A percentile compares a stretch with the other conserved stretches of the same genome.
Evolutionary conservation across 2,797 vertebrate species (phyloP).

Genomic region (Mormyrus hasselquistii): DNA sequence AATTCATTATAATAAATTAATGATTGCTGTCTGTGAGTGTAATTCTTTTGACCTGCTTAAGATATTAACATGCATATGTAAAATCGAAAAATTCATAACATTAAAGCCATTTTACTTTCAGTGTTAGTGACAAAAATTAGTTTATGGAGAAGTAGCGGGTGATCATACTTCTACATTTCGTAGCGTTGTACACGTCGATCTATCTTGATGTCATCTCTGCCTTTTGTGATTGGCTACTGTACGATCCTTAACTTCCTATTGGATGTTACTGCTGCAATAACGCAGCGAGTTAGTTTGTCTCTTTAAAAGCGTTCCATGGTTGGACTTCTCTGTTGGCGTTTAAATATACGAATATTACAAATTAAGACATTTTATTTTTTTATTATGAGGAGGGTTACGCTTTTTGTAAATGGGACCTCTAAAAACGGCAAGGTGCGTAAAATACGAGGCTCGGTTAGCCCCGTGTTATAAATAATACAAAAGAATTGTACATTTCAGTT

Average conservation of each 20-base stretch:
- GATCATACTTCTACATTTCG: neutral
- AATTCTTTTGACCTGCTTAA: neutral
- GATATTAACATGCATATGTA: neutral
- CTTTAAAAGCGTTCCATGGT: neutral
- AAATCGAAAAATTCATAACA: neutral
- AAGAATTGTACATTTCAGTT: neutral
- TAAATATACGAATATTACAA: neutral
- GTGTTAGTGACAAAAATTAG: neutral
- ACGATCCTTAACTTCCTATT: neutral
- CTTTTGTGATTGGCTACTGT: conserved; percentile 1
- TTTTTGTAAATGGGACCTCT: conserved; percentile 77
- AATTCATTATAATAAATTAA: conserved; percentile 75
- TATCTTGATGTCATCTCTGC: neutral
- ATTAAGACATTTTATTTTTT: neutral
- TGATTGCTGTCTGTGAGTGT: conserved; percentile 47
- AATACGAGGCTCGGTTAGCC: neutral
- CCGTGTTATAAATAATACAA: neutral
- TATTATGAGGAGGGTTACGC: conserved; percentile 67
- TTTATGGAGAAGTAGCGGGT: neutral
- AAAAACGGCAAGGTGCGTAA: conserved; percentile 72
- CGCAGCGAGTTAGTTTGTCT: neutral
- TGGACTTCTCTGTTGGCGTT: too few relatives aligned
- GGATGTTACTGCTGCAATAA: neutral
- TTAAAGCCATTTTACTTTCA: neutral
- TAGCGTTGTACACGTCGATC: neutral